phyloP scores from a whole-genome alignment of 2,113 vertebrate genomes.

The Neopipo cinnamomea region DNA sequence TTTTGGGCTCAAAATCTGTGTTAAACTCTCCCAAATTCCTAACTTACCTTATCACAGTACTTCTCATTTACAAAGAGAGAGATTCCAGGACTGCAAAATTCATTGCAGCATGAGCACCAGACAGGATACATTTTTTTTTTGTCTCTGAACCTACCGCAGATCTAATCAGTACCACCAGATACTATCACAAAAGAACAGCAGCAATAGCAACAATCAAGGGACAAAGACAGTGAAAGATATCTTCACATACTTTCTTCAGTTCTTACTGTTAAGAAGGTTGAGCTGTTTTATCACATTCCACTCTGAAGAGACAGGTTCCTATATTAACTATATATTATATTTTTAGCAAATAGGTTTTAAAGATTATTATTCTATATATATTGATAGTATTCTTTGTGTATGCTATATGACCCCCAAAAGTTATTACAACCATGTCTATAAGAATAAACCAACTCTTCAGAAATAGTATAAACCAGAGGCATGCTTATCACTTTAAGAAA shows the following conservation, averaged over 20 bases:
- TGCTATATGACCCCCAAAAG: not conserved
- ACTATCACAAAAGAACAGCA: not conserved
- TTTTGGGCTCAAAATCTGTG: not conserved
- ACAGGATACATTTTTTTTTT: not conserved
- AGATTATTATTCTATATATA: not conserved
- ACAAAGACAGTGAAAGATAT: not conserved
- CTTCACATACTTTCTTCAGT: not conserved
- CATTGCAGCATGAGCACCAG: not conserved
- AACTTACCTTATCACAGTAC: not conserved
- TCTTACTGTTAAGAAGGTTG: not conserved
- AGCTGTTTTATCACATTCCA: not conserved
- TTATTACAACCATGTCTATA: not conserved
- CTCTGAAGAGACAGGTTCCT: not conserved
- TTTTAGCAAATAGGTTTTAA: not conserved
- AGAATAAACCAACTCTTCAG: not conserved
- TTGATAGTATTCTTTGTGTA: not conserved
- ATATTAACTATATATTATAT: not conserved
- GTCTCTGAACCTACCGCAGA: not conserved
- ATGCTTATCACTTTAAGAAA: not conserved
- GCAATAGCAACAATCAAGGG: not conserved
- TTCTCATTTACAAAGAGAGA: not conserved
- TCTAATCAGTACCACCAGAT: not conserved
- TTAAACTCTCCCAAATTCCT: not conserved
- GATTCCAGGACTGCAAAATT: not conserved
- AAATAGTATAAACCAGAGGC: not conserved